A percentile compares a stretch with the other conserved stretches of the same genome.
phyloP scores from a whole-genome alignment of 2,113 vertebrate genomes.

The Falco punctatus region DNA sequence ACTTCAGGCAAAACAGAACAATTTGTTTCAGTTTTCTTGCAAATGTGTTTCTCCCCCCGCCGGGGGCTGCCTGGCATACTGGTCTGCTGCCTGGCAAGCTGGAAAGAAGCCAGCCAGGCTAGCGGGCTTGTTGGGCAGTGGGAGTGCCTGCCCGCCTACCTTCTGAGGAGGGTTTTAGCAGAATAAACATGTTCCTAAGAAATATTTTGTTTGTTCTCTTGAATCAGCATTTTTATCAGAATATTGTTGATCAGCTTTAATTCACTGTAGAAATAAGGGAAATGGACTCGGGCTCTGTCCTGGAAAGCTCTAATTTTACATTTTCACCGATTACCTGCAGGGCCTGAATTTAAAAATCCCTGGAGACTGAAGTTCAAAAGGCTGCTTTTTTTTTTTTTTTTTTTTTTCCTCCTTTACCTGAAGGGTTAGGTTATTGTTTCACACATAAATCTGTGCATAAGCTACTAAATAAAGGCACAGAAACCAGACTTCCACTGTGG shows the following conservation, averaged over 20 bases:
- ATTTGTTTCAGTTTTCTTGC: not conserved
- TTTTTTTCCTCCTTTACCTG: not conserved
- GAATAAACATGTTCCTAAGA: not conserved
- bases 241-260: not conserved
- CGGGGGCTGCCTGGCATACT: rapidly evolving
- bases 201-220: not conserved
- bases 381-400: not conserved
- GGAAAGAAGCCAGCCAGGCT: not conserved
- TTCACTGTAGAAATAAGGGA: rapidly evolving
- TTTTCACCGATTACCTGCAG: not conserved
- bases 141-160: not conserved
- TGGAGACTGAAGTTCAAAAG: not conserved
- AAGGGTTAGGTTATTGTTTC: not conserved
- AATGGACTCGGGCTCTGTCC: not conserved
- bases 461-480: not conserved
- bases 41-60: not conserved
- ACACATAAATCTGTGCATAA: not conserved
- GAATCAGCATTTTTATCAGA: constrained; percentile 1
- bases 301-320: not conserved
- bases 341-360: not conserved
- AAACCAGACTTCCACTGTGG: not conserved
- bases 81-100: not conserved
- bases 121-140: not conserved
- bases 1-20: not conserved
- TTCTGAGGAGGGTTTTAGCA: not conserved